phyloP scores from a whole-genome alignment of 2,888 invertebrate species.

The Gisinianus flammeolus region DNA sequence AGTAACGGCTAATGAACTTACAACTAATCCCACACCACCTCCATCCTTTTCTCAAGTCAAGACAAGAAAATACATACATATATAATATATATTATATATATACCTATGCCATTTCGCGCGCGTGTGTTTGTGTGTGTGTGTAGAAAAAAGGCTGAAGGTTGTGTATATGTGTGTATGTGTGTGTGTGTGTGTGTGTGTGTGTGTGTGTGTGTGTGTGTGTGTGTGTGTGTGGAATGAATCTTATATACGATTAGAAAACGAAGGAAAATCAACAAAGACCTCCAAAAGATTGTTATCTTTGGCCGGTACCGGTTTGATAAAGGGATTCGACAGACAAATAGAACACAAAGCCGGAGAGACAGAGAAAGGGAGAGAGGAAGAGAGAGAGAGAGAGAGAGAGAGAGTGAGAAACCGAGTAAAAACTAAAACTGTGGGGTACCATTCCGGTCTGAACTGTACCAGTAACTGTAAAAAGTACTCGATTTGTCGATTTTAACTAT shows the following conservation, averaged over 20 bases:
- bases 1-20: constrained; percentile 20
- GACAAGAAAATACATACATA: neutral
- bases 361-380: constrained; percentile 4
- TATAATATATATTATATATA: too few relatives aligned
- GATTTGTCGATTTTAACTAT: neutral
- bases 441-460: neutral
- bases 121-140: too few relatives aligned
- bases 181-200: too few relatives aligned
- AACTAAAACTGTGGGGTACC: neutral
- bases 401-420: constrained; percentile 1
- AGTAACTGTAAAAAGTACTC: neutral
- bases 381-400: neutral
- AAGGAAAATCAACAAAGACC: constrained; percentile 28
- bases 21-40: neutral
- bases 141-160: neutral
- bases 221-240: too few relatives aligned
- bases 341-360: constrained; percentile 12
- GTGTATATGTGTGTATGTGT: too few relatives aligned
- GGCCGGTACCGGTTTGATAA: constrained; percentile 19
- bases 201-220: too few relatives aligned
- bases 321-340: constrained; percentile 18
- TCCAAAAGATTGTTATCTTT: constrained; percentile 36
- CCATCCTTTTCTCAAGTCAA: neutral
- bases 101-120: too few relatives aligned
- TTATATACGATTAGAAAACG: constrained; percentile 4